Evolutionary conservation across 2,888 invertebrate species (phyloP).

Genomic region (Philereme transversata): DNA sequence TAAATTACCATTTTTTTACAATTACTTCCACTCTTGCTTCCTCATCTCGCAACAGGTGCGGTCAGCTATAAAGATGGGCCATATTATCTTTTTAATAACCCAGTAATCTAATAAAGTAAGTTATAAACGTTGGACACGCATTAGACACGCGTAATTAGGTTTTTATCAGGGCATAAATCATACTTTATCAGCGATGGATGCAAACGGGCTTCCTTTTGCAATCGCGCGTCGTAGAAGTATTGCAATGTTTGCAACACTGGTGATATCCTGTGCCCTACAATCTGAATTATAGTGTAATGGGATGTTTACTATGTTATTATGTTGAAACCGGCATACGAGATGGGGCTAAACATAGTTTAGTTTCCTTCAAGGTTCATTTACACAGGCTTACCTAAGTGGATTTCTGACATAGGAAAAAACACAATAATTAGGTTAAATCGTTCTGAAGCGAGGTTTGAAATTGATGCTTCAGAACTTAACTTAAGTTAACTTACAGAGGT

Average conservation of each 20-base stretch:
- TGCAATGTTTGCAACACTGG: slow-evolving; percentile 46
- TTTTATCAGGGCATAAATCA: slow-evolving; percentile 54
- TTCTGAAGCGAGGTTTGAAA: too few relatives aligned
- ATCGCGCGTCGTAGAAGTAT: slow-evolving; percentile 40
- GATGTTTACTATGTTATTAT: slow-evolving; percentile 30
- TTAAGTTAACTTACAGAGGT: too few relatives aligned
- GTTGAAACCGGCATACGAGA: slow-evolving; percentile 23
- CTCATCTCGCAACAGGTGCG: slow-evolving; percentile 25
- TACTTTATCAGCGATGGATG: slow-evolving; percentile 48
- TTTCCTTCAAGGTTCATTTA: slow-evolving; percentile 11
- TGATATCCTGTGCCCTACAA: slow-evolving; percentile 49
- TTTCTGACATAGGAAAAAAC: too few relatives aligned
- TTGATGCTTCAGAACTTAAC: too few relatives aligned
- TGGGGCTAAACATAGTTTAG: slow-evolving; percentile 11
- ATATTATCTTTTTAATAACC: slow-evolving; percentile 18
- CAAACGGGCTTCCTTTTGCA: slow-evolving; percentile 52
- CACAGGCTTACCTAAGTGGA: background rate
- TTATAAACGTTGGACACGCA: slow-evolving; percentile 35
- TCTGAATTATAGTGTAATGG: slow-evolving; percentile 37
- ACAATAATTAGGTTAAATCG: too few relatives aligned
- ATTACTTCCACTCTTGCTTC: slow-evolving; percentile 20
- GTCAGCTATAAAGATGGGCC: slow-evolving; percentile 24
- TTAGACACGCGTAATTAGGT: slow-evolving; percentile 46
- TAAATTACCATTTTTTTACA: slow-evolving; percentile 19
- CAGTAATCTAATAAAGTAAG: slow-evolving; percentile 26